These are phyloP conservation scores for Hippocampus guttulatus DNA, from an alignment of 2,113 vertebrate genomes.

Conservation along the genomic window DNA sequence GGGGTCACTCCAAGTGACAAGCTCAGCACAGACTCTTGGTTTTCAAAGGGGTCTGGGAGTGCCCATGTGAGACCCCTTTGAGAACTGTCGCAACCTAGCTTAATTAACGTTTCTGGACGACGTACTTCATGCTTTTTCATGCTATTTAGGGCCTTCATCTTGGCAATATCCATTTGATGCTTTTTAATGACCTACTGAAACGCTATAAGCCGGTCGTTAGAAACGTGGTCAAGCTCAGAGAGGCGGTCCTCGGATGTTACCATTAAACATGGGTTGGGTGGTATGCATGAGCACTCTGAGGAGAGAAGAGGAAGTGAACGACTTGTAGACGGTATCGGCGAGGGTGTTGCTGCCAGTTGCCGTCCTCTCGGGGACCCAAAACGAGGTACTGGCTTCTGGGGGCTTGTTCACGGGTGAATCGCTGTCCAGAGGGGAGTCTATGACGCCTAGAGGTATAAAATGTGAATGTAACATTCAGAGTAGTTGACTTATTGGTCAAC, in stretches of 20 bases:
- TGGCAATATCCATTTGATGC: too few species aligned
- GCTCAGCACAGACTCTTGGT: too few species aligned
- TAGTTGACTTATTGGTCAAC: not conserved
- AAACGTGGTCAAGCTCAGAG: too few species aligned
- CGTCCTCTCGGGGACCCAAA: slow-evolving; percentile 30
- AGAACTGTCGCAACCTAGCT: too few species aligned
- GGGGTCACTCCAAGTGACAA: too few species aligned
- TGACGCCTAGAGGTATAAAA: slow-evolving; percentile 17
- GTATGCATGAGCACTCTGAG: slow-evolving; percentile 78
- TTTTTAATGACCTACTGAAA: too few species aligned
- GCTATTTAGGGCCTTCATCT: too few species aligned
- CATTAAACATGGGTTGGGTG: slow-evolving; percentile 86
- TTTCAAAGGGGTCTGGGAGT: too few species aligned
- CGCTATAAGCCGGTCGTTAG: too few species aligned
- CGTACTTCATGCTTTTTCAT: too few species aligned
- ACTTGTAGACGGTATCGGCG: slow-evolving; percentile 38
- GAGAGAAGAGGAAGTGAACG: slow-evolving; percentile 66
- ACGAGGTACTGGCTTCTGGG: slow-evolving; percentile 55
- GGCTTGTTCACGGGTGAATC: slow-evolving; percentile 25
- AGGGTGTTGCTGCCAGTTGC: slow-evolving; percentile 46
- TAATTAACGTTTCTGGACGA: too few species aligned
- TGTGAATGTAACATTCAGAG: not conserved
- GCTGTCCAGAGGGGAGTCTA: not conserved
- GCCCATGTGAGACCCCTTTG: too few species aligned
- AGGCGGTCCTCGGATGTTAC: slow-evolving; percentile 66